Percentiles rank a stretch among this genome's conserved stretches.
Conservation (phyloP, 2,113 vertebrate genomes). For the Tachysurus vachellii region DNA sequence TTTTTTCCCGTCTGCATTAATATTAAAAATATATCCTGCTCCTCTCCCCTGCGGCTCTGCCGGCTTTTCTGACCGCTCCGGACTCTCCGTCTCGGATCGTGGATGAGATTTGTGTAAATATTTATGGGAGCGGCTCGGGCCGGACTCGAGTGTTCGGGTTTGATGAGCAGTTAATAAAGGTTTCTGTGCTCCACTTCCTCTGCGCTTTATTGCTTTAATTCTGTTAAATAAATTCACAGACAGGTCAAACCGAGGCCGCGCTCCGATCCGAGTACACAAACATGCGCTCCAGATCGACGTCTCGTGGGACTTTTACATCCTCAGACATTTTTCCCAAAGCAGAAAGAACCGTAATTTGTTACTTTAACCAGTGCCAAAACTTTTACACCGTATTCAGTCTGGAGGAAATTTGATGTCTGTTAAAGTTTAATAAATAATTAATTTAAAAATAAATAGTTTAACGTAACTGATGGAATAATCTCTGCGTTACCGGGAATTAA, state of each 20-base stretch:
- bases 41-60: slow-evolving; percentile 80
- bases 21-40: slow-evolving; percentile 91
- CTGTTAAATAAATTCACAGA: slow-evolving; percentile 8
- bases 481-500: background rate
- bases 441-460: background rate
- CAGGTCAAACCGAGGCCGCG: background rate
- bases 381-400: background rate
- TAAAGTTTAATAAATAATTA: background rate
- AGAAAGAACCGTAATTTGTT: background rate
- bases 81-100: slow-evolving; percentile 82
- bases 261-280: background rate
- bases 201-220: slow-evolving; percentile 36
- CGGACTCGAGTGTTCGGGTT: background rate
- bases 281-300: background rate
- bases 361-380: background rate
- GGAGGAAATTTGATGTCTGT: background rate
- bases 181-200: slow-evolving; percentile 22
- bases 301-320: slow-evolving; percentile 1
- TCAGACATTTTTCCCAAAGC: background rate
- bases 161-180: slow-evolving; percentile 12
- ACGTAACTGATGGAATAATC: background rate
- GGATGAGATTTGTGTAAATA: slow-evolving; percentile 64
- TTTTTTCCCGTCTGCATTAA: slow-evolving; percentile 88
- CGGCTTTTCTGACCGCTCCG: slow-evolving; percentile 77
- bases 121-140: slow-evolving; percentile 37